These are phyloP conservation scores for Odontamblyopus rebecca DNA, from an alignment of 2,797 vertebrate species.

Conservation along the genomic window DNA sequence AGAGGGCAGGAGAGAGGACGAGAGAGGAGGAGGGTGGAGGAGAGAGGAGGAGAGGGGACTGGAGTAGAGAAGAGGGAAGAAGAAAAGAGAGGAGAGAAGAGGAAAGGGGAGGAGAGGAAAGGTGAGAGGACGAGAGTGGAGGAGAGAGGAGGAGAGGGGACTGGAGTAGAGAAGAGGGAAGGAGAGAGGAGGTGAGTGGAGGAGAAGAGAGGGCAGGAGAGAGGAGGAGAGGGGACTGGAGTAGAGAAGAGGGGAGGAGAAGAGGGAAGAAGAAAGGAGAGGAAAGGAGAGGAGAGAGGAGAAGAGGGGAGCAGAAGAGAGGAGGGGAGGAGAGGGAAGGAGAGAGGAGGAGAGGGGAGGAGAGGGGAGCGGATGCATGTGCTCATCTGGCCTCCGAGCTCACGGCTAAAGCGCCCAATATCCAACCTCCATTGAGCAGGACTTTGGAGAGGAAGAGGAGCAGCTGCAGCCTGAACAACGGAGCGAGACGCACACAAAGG, in stretches of 20 bases:
- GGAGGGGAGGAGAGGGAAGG: neutral
- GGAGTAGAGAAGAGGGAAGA: constrained; percentile 8
- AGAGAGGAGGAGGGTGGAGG: neutral
- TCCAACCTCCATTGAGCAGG: constrained; percentile 31
- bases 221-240: too few relatives aligned
- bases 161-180: neutral
- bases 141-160: neutral
- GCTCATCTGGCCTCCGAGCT: constrained; percentile 36
- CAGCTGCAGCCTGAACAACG: constrained; percentile 14
- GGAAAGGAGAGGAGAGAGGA: neutral
- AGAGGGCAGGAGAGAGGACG: too few relatives aligned
- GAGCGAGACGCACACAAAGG: constrained; percentile 15
- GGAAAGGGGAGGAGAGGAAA: neutral
- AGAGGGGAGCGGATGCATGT: constrained; percentile 18
- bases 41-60: neutral
- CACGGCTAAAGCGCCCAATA: constrained; percentile 30
- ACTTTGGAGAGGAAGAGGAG: constrained; percentile 10
- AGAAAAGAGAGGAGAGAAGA: neutral
- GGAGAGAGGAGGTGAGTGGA: too few relatives aligned
- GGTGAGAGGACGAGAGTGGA: neutral
- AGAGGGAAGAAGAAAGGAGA: too few relatives aligned
- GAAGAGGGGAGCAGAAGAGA: constrained; percentile 28
- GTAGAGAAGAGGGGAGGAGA: too few relatives aligned
- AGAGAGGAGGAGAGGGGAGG: neutral
- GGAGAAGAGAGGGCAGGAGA: too few relatives aligned